These are phyloP conservation scores for Radopholus similis DNA, from an alignment of 1,140 invertebrate genomes.

Conservation along the genomic window DNA sequence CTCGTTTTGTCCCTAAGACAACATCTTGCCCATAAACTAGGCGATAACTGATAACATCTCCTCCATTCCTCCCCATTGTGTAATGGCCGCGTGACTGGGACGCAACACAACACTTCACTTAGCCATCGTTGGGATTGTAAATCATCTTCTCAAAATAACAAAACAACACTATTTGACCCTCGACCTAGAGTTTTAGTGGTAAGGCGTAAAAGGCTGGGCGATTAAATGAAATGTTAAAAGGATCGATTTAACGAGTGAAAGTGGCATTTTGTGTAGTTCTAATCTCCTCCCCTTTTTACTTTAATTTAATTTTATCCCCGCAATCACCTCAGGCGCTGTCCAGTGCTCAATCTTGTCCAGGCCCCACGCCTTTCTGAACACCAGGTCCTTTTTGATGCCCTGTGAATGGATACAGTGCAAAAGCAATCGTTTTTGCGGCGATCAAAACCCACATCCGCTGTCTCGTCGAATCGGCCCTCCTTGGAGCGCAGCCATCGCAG, in stretches of 20 bases:
- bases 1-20: slow-evolving; percentile 14
- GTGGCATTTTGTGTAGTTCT: not conserved
- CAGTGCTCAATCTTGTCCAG: slow-evolving; percentile 53
- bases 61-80: not conserved
- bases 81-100: not conserved
- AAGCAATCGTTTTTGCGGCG: not conserved
- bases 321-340: slow-evolving; percentile 56
- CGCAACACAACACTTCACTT: no score
- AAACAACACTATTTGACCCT: no score
- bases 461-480: slow-evolving; percentile 45
- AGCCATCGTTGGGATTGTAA: no score
- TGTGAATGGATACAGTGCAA: not conserved
- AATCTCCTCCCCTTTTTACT: no score
- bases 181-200: no score
- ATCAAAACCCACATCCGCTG: not conserved
- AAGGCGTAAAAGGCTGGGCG: no score
- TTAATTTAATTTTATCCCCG: not conserved
- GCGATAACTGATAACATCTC: not conserved
- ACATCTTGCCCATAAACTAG: not conserved
- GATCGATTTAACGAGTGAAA: no score
- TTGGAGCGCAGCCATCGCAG: slow-evolving; percentile 58
- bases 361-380: slow-evolving; percentile 57
- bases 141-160: no score
- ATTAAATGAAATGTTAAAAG: no score
- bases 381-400: slow-evolving; percentile 53